Evolutionary conservation across 2,888 invertebrate genomes (phyloP).

Genomic region (Nephrocerus scutellatus): DNA sequence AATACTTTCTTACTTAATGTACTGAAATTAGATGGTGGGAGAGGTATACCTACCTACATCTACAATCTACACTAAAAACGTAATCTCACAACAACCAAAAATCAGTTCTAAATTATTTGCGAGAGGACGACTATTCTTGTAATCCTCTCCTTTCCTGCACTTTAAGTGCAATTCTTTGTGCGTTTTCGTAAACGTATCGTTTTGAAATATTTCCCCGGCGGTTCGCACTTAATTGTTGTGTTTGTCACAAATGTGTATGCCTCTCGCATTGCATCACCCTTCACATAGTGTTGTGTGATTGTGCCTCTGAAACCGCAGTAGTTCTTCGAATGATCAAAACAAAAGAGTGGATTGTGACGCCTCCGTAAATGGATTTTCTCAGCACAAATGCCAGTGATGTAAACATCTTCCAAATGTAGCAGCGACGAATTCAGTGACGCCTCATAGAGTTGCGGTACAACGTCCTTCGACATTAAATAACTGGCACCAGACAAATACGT

Average conservation of each 20-base stretch:
- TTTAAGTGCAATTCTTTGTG: no score
- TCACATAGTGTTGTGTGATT: constrained; percentile 54
- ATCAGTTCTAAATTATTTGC: no score
- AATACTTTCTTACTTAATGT: no score
- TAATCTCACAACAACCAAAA: no score
- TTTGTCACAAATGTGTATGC: constrained; percentile 42
- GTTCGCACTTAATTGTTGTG: constrained; percentile 37
- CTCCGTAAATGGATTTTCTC: constrained; percentile 54
- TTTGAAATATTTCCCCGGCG: constrained; percentile 40
- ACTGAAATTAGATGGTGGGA: no score
- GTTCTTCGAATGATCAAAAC: constrained; percentile 45
- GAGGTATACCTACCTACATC: no score
- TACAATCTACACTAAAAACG: no score
- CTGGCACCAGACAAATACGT: constrained; percentile 76
- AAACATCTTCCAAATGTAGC: constrained; percentile 73
- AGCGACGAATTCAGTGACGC: constrained; percentile 62
- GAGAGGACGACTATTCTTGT: no score
- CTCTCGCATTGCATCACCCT: constrained; percentile 48
- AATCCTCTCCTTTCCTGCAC: no score
- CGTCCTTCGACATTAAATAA: constrained; percentile 65
- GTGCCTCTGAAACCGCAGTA: constrained; percentile 51
- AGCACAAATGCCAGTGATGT: constrained; percentile 69
- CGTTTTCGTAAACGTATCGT: no score
- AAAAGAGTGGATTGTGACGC: constrained; percentile 59
- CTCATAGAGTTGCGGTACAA: constrained; percentile 58